Percentiles rank a stretch among this genome's conserved stretches.
Evolutionary conservation across 2,113 vertebrate species (phyloP).

Genomic region (Pardalotus punctatus): DNA sequence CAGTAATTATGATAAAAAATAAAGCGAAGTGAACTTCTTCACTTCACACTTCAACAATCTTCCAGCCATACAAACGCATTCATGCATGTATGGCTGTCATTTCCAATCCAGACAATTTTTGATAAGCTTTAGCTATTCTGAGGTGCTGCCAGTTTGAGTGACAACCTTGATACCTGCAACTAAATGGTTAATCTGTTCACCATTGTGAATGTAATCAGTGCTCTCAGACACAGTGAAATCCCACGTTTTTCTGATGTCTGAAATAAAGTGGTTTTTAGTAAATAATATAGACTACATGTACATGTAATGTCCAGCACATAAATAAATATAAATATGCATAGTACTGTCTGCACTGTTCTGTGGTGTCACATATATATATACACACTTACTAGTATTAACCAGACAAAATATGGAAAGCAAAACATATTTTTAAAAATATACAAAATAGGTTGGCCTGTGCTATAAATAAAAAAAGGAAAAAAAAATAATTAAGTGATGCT

Average conservation of each 20-base stretch:
- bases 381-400: neutral
- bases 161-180: constrained; percentile 65
- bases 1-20: constrained; percentile 60
- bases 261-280: constrained; percentile 19
- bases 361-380: neutral
- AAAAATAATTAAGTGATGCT: rapidly evolving
- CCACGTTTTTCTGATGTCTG: constrained; percentile 26
- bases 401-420: neutral
- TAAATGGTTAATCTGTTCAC: constrained; percentile 66
- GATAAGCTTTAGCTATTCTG: constrained; percentile 60
- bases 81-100: constrained; percentile 67
- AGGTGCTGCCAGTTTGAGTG: constrained; percentile 66
- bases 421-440: neutral
- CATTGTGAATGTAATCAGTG: constrained; percentile 38
- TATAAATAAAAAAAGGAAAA: neutral
- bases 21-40: constrained; percentile 60
- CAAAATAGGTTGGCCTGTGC: neutral
- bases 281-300: neutral
- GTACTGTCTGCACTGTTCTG: neutral
- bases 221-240: neutral
- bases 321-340: neutral
- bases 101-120: constrained; percentile 65
- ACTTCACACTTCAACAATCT: constrained; percentile 63
- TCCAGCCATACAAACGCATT: constrained; percentile 50
- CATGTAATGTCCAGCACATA: neutral